Evolutionary conservation across 2,888 invertebrate genomes (phyloP).

Genomic region (Macrophya alboannulata): DNA sequence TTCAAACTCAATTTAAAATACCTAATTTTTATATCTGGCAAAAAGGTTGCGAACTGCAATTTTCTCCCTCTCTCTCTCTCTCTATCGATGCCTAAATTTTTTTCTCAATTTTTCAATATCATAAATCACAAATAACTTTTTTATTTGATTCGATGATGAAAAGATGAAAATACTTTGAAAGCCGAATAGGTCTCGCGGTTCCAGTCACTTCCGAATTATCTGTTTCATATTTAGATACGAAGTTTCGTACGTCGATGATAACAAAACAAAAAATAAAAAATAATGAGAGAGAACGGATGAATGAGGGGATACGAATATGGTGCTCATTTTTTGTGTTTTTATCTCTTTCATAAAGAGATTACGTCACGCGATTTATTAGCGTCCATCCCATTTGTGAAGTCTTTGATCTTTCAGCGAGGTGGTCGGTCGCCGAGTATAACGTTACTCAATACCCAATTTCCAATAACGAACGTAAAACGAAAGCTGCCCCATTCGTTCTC

Average conservation of each 20-base stretch:
- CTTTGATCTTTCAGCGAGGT: background rate
- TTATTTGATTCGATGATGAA: background rate
- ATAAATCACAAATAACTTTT: constrained; percentile 11
- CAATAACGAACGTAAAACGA: constrained; percentile 1
- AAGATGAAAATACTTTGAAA: background rate
- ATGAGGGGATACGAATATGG: background rate
- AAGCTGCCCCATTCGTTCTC: constrained; percentile 33
- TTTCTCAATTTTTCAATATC: background rate
- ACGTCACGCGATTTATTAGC: constrained; percentile 25
- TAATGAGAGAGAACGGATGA: background rate
- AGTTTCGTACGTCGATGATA: background rate
- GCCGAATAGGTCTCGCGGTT: background rate
- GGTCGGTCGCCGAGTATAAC: background rate
- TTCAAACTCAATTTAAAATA: constrained; percentile 1
- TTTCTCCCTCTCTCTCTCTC: too few species aligned
- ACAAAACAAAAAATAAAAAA: background rate
- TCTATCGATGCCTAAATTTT: background rate
- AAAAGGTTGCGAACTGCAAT: background rate
- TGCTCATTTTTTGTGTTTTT: background rate
- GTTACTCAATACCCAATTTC: constrained; percentile 27
- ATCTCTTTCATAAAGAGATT: constrained; percentile 1
- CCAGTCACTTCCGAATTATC: background rate
- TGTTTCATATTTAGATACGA: background rate
- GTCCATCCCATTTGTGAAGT: background rate
- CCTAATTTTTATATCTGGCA: background rate